Base-by-base conservation (phyloP, 2,113 vertebrate species). In the Symphodus melops region DNA sequence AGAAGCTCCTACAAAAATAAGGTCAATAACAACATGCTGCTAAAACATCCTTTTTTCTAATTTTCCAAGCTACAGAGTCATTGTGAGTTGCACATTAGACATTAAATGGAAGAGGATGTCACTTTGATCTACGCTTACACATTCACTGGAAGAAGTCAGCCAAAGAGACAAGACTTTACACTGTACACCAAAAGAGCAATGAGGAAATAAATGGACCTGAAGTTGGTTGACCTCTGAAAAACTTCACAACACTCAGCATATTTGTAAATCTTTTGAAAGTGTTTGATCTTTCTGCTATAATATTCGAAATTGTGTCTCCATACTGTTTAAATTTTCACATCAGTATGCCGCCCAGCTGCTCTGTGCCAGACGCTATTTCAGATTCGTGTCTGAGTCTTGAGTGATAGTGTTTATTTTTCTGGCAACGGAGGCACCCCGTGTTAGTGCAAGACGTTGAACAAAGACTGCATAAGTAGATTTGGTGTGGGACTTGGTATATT, bases 331-430 rank as follows among this genome's bases (percentile, higher is more conserved):
- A 68, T 60, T 33, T 65, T 17, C 56, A 51, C 21, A 3, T 21
- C 68, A 42, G 68, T 66, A 53, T 14, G 17, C 55, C 20, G 60
- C 60, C 0, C 20, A 13, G 46, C 49, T 11, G 21, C 48, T 46
- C 55, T 2, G 0, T 55, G 0, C 3, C 63, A 79, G 63, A 61
- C 60, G 46, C 55, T 68, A 67, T 71, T 67, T 60, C 39, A 8
- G 70, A 78, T 62, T 57, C 20, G 12, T 37, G 75, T 84, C 81
- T 61, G 79, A 52, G 55, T 62, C 78, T 75, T 63, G 66, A 66
- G 64, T 44, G 77, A 71, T 72, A 33, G 46, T 86, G 81, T 92
- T 90, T 92, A 89, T 90, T 89, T 87, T 87, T 86, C 75, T 82
- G 79, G 82, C 77, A 74, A 41, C 39, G 25, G 60, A 65, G 78